Evolutionary conservation across 2,888 invertebrate species (phyloP).

Genomic region (Tubulanus polymorphus): DNA sequence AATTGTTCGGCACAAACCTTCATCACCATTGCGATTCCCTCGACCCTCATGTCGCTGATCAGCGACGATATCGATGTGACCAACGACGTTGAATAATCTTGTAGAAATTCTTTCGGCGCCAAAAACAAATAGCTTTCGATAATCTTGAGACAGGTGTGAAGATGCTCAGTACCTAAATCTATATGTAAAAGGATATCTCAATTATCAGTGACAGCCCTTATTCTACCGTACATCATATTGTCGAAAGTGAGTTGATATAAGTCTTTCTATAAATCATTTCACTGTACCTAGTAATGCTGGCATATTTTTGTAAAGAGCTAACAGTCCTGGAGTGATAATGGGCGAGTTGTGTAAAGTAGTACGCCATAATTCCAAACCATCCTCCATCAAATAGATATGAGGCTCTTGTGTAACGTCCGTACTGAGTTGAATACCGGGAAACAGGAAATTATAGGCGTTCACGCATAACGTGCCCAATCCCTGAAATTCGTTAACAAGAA

Average conservation of each 20-base stretch:
- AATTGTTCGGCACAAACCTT: conserved; percentile 54
- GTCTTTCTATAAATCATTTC: too few relatives aligned
- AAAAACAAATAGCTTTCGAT: conserved; percentile 78
- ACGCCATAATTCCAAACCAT: conserved; percentile 86
- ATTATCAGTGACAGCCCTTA: too few relatives aligned
- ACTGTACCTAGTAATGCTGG: conserved; percentile 43
- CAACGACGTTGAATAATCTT: conserved; percentile 65
- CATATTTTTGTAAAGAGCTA: conserved; percentile 60
- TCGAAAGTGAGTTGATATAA: too few relatives aligned
- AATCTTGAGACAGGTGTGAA: conserved; percentile 74
- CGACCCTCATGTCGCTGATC: conserved; percentile 72
- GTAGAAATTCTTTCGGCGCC: conserved; percentile 72
- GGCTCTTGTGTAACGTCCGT: conserved; percentile 74
- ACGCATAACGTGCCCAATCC: conserved; percentile 42
- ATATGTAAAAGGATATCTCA: conserved; percentile 22
- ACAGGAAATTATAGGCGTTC: conserved; percentile 57
- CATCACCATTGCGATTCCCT: conserved; percentile 70
- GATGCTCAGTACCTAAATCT: conserved; percentile 79
- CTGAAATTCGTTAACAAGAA: conserved; percentile 24
- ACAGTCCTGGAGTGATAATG: conserved; percentile 55
- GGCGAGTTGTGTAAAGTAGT: conserved; percentile 75
- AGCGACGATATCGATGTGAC: conserved; percentile 68
- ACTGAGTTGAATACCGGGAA: conserved; percentile 67
- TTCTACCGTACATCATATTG: too few relatives aligned
- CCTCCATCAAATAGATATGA: conserved; percentile 87